Evolutionary conservation across 2,797 vertebrate genomes (phyloP).

Genomic region (Pseudochaenichthys georgianus): DNA sequence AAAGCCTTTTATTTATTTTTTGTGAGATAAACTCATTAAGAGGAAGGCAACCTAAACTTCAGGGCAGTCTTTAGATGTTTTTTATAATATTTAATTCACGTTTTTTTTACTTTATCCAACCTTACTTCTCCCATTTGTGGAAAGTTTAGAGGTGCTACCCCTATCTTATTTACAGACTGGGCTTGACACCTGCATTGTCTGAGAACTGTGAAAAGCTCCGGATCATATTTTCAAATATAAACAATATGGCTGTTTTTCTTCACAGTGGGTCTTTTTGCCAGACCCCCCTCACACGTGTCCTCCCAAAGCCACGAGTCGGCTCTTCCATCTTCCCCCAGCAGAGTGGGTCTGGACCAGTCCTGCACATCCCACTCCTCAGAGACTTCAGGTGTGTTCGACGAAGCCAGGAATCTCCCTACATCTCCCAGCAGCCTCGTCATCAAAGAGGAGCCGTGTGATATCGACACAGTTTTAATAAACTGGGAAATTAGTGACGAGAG

Average conservation of each 20-base stretch:
- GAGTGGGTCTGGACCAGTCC: conserved; percentile 42
- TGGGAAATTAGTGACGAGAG: conserved; percentile 74
- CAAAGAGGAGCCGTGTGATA: conserved; percentile 78
- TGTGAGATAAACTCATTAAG: no score
- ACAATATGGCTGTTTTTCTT: neutral
- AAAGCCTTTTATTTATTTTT: no score
- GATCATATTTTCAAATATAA: no score
- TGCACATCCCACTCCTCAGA: conserved; percentile 50
- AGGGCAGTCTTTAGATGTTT: no score
- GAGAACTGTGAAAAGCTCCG: no score
- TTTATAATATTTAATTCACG: no score
- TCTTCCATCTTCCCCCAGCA: conserved; percentile 48
- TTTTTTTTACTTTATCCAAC: no score
- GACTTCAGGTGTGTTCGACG: conserved; percentile 7
- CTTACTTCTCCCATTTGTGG: no score
- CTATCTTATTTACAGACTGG: no score
- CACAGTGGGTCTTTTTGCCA: conserved; percentile 63
- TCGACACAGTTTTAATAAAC: conserved; percentile 67
- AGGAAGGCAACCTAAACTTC: no score
- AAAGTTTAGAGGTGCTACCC: no score
- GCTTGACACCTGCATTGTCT: no score
- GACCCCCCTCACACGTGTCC: conserved; percentile 59
- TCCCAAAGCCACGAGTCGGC: conserved; percentile 55
- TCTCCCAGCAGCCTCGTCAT: conserved; percentile 56
- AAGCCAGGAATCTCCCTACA: conserved; percentile 5